Evolutionary conservation across 2,113 vertebrate species (phyloP), one percentile per base, ranked within the genome.

Genomic region (Microcebus lehilahytsara): DNA sequence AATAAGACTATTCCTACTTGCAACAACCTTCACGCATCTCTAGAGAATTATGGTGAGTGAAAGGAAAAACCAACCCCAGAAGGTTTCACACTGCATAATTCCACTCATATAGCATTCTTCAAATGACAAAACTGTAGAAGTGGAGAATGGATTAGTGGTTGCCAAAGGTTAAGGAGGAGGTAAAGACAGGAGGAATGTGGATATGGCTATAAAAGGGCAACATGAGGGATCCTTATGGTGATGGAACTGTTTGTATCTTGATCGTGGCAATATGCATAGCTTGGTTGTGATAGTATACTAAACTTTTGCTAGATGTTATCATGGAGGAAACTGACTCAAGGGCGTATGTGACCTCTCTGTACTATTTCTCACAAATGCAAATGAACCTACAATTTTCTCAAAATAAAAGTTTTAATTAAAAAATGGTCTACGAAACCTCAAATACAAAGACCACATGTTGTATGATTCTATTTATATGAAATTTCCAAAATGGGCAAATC

Each of bases 341-440:
- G 4, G 5, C n/a, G 27, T 19, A 17, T n/a, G 10, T 7, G 23
- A 20, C 81, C 16, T 69, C 9, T 93, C 56, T 85, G 7, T 32
- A 42, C 40, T 71, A 81, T 34, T 86, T 83, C 8, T 89, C 81
- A 89, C 37, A 88, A 95, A 37, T 85, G 30, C 11, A 53, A 78
- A n/a, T 60, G 23, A 67, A 83, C 83, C n/a, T 95, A 40, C 19
- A 67, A 62, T 86, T 91, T 51, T 30, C 2, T 93, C 30, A 62
- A 79, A 64, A 87, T 79, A 91, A 93, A 95, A 72, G 22, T 64
- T 60, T 34, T 56, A 85, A 93, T 72, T 96, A 56, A 90, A 89
- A 93, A 86, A 85, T 83, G 46, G 27, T 84, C 51, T 79, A 46
- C 66, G 56, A 85, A 37, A 4, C 10, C 19, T 7, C 25, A 53